These are phyloP conservation scores for Andricus curvator DNA, from an alignment of 2,888 invertebrate species.

Conservation along the genomic window DNA sequence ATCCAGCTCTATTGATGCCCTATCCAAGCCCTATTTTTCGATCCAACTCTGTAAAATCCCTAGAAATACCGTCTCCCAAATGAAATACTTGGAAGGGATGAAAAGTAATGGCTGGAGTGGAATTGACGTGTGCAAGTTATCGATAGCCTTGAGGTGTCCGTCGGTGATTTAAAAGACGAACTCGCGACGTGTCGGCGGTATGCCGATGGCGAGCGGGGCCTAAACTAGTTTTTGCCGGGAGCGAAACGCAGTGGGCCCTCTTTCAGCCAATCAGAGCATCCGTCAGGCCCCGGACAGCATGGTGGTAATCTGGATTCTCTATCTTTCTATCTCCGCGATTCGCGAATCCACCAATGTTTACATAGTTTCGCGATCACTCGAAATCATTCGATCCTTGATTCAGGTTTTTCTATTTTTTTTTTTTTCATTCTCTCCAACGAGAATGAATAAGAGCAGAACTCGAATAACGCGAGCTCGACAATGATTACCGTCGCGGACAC, in stretches of 20 bases:
- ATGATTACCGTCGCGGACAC: constrained; percentile 22
- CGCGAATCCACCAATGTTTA: constrained; percentile 1
- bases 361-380: constrained; percentile 47
- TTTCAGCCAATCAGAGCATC: constrained; percentile 53
- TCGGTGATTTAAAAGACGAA: constrained; percentile 74
- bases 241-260: constrained; percentile 58
- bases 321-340: constrained; percentile 10
- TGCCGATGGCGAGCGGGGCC: constrained; percentile 62
- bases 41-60: too few relatives aligned
- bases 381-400: constrained; percentile 37
- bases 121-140: constrained; percentile 61
- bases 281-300: constrained; percentile 36
- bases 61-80: too few relatives aligned
- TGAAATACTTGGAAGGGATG: constrained; percentile 3
- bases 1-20: too few relatives aligned
- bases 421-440: not conserved
- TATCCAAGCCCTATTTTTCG: too few relatives aligned
- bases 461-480: constrained; percentile 17
- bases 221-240: constrained; percentile 68
- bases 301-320: constrained; percentile 5
- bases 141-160: constrained; percentile 74
- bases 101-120: constrained; percentile 42
- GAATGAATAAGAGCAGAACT: constrained; percentile 1
- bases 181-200: constrained; percentile 71
- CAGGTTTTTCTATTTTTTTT: not conserved